phyloP scores from a whole-genome alignment of 2,888 invertebrate species.

The Acronicta leporina region DNA sequence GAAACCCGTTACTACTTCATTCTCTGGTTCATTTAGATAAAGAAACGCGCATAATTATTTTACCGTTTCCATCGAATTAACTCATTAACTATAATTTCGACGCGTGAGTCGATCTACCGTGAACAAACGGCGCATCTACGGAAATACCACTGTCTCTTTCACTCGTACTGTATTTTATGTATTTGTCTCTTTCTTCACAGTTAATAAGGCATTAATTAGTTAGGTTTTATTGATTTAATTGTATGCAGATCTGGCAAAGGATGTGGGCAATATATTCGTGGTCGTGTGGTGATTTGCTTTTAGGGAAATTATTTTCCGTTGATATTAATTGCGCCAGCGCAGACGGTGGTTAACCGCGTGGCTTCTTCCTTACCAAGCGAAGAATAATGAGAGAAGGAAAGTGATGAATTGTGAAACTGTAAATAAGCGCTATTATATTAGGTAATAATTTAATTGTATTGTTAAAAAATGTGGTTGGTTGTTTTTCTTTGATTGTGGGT shows the following conservation, averaged over 20 bases:
- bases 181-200: constrained; percentile 11
- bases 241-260: constrained; percentile 18
- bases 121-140: background rate
- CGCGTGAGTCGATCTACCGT: constrained; percentile 37
- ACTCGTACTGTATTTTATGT: background rate
- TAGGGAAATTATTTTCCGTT: no score
- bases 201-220: constrained; percentile 22
- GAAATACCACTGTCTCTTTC: constrained; percentile 7
- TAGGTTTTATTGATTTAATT: constrained; percentile 23
- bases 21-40: constrained; percentile 26
- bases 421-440: no score
- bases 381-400: no score
- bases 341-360: no score
- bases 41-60: constrained; percentile 59
- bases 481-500: no score
- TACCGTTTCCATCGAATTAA: constrained; percentile 73
- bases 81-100: constrained; percentile 54
- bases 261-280: constrained; percentile 7
- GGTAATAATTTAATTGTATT: no score
- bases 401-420: no score
- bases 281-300: background rate
- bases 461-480: no score
- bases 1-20: constrained; percentile 28
- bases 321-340: no score
- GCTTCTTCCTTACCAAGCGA: no score